These are phyloP conservation scores for Trachemys scripta DNA, from an alignment of 2,113 vertebrate genomes.

Conservation along the genomic window DNA sequence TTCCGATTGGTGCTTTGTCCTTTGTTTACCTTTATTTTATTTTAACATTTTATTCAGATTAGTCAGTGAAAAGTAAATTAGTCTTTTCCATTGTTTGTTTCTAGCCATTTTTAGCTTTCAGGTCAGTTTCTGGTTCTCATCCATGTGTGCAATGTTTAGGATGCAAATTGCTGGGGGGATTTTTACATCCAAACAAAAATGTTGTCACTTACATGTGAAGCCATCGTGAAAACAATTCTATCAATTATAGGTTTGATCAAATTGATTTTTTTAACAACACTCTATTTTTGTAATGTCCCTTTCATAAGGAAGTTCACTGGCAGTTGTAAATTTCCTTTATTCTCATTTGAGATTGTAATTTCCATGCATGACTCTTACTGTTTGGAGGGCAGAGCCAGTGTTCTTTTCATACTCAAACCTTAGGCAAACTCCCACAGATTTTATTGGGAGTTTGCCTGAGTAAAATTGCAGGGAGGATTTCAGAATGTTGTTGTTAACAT, in stretches of 20 bases:
- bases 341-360: not conserved
- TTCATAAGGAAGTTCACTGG: rapidly evolving
- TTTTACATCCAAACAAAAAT: not conserved
- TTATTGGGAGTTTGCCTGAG: not conserved
- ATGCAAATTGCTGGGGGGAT: not conserved
- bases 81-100: not conserved
- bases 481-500: not conserved
- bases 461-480: not conserved
- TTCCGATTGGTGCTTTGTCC: not conserved
- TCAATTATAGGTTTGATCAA: not conserved
- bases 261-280: not conserved
- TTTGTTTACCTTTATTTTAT: not conserved
- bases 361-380: not conserved
- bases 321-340: not conserved
- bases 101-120: not conserved
- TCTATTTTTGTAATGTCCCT: not conserved
- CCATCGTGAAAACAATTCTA: not conserved
- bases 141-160: not conserved
- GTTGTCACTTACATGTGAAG: not conserved
- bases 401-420: not conserved
- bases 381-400: not conserved
- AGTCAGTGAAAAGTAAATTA: not conserved
- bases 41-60: not conserved
- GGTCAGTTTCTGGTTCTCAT: not conserved
- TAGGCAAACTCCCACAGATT: not conserved